Percentiles rank a stretch among this genome's conserved stretches.
phyloP scores from a whole-genome alignment of 2,888 invertebrate species.

The Halictus quadricinctus region DNA sequence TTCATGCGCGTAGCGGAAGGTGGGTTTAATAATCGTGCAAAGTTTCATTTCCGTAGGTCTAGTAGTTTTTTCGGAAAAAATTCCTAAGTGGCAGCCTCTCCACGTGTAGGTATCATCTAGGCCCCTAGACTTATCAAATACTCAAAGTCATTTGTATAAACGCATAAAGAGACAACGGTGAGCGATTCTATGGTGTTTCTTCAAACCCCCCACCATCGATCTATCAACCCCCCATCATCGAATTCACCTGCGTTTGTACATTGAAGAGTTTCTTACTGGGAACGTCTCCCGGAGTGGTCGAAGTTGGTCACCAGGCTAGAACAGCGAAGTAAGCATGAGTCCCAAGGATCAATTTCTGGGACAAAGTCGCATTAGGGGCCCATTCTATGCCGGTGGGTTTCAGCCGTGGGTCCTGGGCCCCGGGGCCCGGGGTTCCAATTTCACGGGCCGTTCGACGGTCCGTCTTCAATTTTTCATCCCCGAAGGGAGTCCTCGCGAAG shows the following conservation, averaged over 20 bases:
- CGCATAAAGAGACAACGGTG: neutral
- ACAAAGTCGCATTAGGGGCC: slow-evolving; percentile 30
- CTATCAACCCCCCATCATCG: neutral
- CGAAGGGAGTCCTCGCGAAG: slow-evolving; percentile 19
- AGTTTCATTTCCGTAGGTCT: neutral
- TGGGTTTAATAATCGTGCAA: neutral
- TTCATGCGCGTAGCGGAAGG: no score
- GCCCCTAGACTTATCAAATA: neutral
- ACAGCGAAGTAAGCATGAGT: neutral
- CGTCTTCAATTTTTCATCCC: slow-evolving; percentile 61
- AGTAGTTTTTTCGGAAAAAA: neutral
- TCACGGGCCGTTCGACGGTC: slow-evolving; percentile 52
- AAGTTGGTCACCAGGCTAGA: neutral
- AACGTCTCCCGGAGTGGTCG: neutral
- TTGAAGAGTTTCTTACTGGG: neutral
- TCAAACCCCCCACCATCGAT: neutral
- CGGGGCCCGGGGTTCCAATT: slow-evolving; percentile 35
- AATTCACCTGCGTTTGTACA: neutral
- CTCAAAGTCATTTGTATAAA: neutral
- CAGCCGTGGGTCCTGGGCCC: neutral
- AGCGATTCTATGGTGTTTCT: neutral
- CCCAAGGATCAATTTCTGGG: slow-evolving; percentile 28
- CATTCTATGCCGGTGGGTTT: slow-evolving; percentile 23
- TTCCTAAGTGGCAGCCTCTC: neutral
- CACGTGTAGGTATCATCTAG: neutral